Evolutionary conservation across 2,113 vertebrate genomes (phyloP).

Genomic region (Monarcha castaneiventris): DNA sequence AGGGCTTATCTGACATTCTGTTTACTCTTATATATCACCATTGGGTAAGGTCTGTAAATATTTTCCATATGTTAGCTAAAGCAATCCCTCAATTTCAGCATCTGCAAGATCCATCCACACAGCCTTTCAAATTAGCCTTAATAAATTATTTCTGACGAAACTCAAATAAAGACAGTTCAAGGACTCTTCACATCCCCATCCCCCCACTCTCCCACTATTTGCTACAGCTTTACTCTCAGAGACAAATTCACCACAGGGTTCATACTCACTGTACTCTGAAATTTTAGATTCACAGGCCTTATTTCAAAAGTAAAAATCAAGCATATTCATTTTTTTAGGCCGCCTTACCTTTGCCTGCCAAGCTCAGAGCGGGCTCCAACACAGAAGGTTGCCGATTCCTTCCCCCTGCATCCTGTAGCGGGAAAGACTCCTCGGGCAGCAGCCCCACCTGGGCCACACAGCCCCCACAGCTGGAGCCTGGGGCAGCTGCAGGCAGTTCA

Average conservation of each 20-base stretch:
- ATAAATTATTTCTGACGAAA: not conserved
- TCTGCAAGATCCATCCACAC: not conserved
- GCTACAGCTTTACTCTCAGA: not conserved
- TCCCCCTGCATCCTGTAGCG: not conserved
- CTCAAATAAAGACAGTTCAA: not conserved
- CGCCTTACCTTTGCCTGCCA: not conserved
- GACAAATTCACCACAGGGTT: not conserved
- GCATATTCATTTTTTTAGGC: not conserved
- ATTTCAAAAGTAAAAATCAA: not conserved
- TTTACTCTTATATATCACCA: conserved; percentile 36
- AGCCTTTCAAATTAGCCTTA: not conserved
- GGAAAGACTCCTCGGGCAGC: accelerated
- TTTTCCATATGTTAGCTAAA: conserved; percentile 48
- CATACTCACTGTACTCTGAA: not conserved
- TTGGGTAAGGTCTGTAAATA: conserved; percentile 32
- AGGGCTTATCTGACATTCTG: conserved; percentile 43
- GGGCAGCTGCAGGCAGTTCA: not conserved
- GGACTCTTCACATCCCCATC: not conserved
- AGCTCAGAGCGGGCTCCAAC: not conserved
- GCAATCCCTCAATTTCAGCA: not conserved
- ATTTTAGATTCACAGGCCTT: not conserved
- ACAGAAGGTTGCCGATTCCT: accelerated
- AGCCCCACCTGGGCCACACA: not conserved
- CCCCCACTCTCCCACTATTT: not conserved
- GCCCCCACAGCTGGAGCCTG: not conserved